A percentile compares a stretch with the other conserved stretches of the same genome.
These are phyloP conservation scores for Atta colombica DNA, from an alignment of 1,140 invertebrate genomes.

Conservation along the genomic window DNA sequence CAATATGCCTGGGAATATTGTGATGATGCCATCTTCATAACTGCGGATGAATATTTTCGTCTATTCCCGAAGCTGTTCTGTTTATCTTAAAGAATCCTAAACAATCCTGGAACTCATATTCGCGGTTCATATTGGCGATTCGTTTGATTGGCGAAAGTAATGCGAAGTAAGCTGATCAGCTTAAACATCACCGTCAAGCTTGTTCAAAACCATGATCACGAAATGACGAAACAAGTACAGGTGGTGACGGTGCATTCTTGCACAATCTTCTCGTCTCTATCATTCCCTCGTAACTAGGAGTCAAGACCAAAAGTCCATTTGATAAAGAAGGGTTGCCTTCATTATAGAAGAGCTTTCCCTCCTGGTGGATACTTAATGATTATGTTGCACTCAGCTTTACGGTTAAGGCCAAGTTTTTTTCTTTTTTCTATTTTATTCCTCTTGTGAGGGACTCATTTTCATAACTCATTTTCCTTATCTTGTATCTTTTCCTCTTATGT, in stretches of 20 bases:
- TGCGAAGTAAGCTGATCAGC: constrained; percentile 45
- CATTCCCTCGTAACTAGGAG: constrained; percentile 59
- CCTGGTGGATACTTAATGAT: constrained; percentile 20
- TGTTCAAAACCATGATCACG: constrained; percentile 65
- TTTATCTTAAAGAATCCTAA: constrained; percentile 12
- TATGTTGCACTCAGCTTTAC: constrained; percentile 5
- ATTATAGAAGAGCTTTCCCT: constrained; percentile 48
- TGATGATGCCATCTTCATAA: no score
- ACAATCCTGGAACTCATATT: constrained; percentile 72
- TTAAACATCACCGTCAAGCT: constrained; percentile 63
- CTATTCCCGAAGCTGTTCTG: neutral
- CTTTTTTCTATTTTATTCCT: constrained; percentile 29
- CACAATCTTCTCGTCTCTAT: constrained; percentile 66
- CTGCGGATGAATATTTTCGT: neutral
- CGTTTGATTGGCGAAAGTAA: constrained; percentile 81
- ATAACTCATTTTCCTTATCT: neutral
- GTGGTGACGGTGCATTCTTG: constrained; percentile 79
- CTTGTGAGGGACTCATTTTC: neutral
- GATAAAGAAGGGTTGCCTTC: constrained; percentile 41
- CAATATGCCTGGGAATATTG: neutral
- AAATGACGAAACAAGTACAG: constrained; percentile 80
- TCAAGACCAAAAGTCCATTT: constrained; percentile 63
- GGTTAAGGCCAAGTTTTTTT: constrained; percentile 43
- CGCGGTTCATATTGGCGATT: constrained; percentile 61
- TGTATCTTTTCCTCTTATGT: neutral